phyloP scores from a whole-genome alignment of 2,797 vertebrate genomes.

The Sciurus vulgaris region DNA sequence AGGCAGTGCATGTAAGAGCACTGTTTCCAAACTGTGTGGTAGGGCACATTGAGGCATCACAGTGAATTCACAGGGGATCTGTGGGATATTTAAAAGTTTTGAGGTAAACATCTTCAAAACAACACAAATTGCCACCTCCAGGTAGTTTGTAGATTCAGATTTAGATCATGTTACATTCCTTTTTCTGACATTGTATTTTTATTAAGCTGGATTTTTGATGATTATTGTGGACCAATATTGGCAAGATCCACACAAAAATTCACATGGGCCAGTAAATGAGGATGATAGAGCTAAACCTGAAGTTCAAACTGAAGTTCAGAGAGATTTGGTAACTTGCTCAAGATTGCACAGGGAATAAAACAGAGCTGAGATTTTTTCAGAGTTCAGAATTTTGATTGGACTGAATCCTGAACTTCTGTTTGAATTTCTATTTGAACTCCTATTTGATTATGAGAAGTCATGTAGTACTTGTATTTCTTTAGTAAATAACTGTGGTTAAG shows the following conservation, averaged over 20 bases:
- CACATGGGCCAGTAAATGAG: not conserved
- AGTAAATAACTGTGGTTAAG: constrained; percentile 18
- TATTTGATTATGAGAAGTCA: not conserved
- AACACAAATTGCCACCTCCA: not conserved
- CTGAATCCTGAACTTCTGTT: not conserved
- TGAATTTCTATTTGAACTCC: no score
- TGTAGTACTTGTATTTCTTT: not conserved
- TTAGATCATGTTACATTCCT: not conserved
- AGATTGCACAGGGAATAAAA: not conserved
- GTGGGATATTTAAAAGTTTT: not conserved
- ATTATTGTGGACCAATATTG: not conserved
- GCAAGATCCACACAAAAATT: not conserved
- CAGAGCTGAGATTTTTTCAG: constrained; percentile 4
- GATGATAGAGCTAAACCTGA: not conserved
- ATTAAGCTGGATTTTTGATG: constrained; percentile 36
- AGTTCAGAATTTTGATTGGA: not conserved
- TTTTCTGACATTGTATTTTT: not conserved
- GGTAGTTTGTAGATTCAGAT: not conserved
- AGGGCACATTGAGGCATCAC: not conserved
- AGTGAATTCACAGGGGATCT: not conserved
- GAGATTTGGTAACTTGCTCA: not conserved
- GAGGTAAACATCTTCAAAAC: not conserved
- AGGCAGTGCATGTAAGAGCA: not conserved
- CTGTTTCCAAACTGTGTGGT: not conserved
- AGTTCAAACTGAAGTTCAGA: constrained; percentile 15